Evolutionary conservation across 2,797 vertebrate species (phyloP).

Genomic region (Psittacula derbiana): DNA sequence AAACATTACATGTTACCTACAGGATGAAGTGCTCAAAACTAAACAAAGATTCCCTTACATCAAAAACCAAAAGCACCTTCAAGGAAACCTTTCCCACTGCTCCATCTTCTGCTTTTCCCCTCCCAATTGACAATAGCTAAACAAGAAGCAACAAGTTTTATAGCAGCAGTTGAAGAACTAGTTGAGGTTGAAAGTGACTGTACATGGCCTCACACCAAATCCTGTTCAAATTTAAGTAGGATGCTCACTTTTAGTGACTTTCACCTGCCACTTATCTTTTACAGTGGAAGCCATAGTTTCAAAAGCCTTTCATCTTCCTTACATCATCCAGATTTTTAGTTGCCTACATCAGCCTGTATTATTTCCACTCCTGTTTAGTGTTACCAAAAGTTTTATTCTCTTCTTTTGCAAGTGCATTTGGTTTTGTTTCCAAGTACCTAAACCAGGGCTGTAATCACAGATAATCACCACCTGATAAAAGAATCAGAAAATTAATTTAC

Average conservation of each 20-base stretch:
- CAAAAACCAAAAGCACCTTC: not conserved
- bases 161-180: not conserved
- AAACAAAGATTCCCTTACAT: not conserved
- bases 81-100: not conserved
- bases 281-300: not conserved
- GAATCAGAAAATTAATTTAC: slow-evolving; percentile 10
- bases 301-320: not conserved
- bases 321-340: not conserved
- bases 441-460: not conserved
- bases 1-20: not conserved
- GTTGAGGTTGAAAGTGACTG: not conserved
- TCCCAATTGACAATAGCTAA: not conserved
- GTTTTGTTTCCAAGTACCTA: not conserved
- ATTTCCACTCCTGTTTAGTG: not conserved
- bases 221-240: not conserved
- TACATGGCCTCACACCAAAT: not conserved
- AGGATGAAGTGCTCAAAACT: not conserved
- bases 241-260: not conserved
- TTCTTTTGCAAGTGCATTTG: not conserved
- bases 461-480: not conserved
- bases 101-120: not conserved
- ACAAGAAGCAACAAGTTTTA: not conserved
- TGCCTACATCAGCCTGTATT: not conserved
- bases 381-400: not conserved
- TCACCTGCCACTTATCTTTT: not conserved